phyloP scores from a whole-genome alignment of 1,140 invertebrate species.

The Drosophila subobscura region DNA sequence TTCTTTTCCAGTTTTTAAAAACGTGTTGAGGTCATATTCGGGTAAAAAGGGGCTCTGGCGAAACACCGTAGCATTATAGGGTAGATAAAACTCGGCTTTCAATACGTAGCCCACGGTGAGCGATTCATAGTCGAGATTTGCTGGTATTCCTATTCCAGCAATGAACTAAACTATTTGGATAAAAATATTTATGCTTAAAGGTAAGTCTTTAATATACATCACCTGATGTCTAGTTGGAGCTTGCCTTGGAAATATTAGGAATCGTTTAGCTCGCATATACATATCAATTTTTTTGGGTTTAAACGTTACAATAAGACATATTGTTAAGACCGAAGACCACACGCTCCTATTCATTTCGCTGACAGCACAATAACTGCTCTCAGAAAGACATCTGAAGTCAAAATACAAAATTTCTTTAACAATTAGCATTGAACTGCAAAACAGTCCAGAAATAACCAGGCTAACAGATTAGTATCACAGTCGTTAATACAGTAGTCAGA shows the following conservation, averaged over 20 bases:
- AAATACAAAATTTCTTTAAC: background rate
- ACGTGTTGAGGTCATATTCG: slow-evolving; percentile 42
- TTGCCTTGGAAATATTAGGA: slow-evolving; percentile 64
- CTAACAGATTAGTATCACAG: too few relatives aligned
- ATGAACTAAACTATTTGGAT: slow-evolving; percentile 51
- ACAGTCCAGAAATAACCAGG: too few relatives aligned
- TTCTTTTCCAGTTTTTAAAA: background rate
- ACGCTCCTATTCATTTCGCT: slow-evolving; percentile 15
- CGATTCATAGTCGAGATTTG: slow-evolving; percentile 66
- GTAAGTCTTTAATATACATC: background rate
- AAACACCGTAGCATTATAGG: slow-evolving; percentile 57
- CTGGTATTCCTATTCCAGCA: slow-evolving; percentile 71
- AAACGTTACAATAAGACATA: slow-evolving; percentile 5
- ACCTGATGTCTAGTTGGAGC: slow-evolving; percentile 68
- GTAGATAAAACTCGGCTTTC: slow-evolving; percentile 64
- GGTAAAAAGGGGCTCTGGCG: slow-evolving; percentile 64
- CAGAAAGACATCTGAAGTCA: background rate
- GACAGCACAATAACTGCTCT: background rate
- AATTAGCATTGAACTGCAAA: slow-evolving; percentile 26
- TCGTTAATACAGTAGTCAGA: too few relatives aligned
- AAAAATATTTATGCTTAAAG: too few relatives aligned
- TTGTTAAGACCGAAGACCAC: slow-evolving; percentile 6
- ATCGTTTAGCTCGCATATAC: slow-evolving; percentile 30
- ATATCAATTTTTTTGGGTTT: slow-evolving; percentile 1
- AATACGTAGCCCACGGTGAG: slow-evolving; percentile 63